Conservation (phyloP, 1,140 invertebrate species). For the Drosophila santomea region DNA sequence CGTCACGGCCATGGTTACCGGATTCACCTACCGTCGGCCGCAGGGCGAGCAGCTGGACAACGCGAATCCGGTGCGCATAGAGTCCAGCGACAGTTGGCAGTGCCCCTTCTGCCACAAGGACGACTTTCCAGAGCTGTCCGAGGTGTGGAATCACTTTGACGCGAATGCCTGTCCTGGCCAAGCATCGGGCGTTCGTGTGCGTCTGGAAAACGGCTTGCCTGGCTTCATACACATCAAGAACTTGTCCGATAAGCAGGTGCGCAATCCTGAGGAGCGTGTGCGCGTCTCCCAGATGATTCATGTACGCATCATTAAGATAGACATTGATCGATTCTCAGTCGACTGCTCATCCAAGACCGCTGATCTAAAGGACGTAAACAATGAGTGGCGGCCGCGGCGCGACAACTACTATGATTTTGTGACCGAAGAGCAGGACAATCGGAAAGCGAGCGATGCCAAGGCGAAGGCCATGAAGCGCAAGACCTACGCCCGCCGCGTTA, state of each 20-base stretch:
- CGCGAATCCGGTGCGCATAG: slow-evolving; percentile 97
- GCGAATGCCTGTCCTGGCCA: slow-evolving; percentile 97
- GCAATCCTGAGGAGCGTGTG: slow-evolving; percentile 96
- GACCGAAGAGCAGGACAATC: slow-evolving; percentile 90
- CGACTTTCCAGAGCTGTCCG: slow-evolving; percentile 96
- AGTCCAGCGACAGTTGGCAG: slow-evolving; percentile 94
- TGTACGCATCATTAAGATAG: slow-evolving; percentile 97
- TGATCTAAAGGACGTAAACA: slow-evolving; percentile 95
- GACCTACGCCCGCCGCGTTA: slow-evolving; percentile 96
- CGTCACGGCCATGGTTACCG: slow-evolving; percentile 90
- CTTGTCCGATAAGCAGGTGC: slow-evolving; percentile 96
- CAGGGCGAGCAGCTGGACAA: slow-evolving; percentile 97
- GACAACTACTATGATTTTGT: slow-evolving; percentile 97
- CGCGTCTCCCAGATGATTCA: slow-evolving; percentile 94
- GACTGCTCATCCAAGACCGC: slow-evolving; percentile 97
- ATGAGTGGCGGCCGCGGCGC: slow-evolving; percentile 94
- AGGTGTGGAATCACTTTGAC: slow-evolving; percentile 99
- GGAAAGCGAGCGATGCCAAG: slow-evolving; percentile 92
- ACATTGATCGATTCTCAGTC: slow-evolving; percentile 96
- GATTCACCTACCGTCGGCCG: slow-evolving; percentile 94
- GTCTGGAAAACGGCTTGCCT: slow-evolving; percentile 96
- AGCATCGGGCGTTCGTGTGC: slow-evolving; percentile 95
- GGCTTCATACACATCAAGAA: slow-evolving; percentile 98
- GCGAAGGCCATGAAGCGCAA: slow-evolving; percentile 90
- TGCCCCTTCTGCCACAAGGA: slow-evolving; percentile 99